Base-by-base conservation (phyloP, 2,113 vertebrate species). In the Brienomyrus brachyistius region DNA sequence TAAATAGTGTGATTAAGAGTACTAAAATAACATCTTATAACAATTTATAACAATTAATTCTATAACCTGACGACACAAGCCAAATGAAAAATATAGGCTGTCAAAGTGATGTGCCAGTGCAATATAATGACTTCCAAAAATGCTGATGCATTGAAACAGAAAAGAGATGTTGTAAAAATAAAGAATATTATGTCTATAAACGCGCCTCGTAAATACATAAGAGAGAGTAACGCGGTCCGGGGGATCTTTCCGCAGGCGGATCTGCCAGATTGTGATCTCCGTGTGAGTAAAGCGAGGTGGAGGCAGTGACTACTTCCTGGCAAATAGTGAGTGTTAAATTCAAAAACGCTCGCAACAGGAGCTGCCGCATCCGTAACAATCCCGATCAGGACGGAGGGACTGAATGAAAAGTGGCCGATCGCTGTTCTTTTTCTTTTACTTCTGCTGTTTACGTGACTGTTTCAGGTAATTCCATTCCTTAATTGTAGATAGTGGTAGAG, bases 241-340 rank as follows among this genome's bases (percentile, higher is more conserved):
- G 31, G 74, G 17, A 47, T 51, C 51, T 88, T 47, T 74, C 80
- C 70, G 40, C 47, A 66, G 90, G 40, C 66, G 59, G 40, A 43
- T 19, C 27, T 82, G n/a, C 84, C 66, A 82, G 10, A 91, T 86
- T n/a, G 83, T 47, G 90, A 40, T 86, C 84, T n/a, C 51, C 0
- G 19, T 48, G 66, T 86, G 1, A 70, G n/a, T 1, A 35, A 27
- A 90, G 21, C 0, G 27, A 40, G 2, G 5, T 13, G 89, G 59
- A 40, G 43, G 43, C 74, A 90, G 77, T 45, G 35, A 47, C 17
- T 13, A 90, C 93, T 94, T 95, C 95, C 95, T 95, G 95, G 92
- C 91, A 93, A 7, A 93, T 94, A 43, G 91, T 94, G 93, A 91
- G 56, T 23, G 66, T 0, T 45, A 21, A 86, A 82, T 80, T 90